A percentile compares a stretch with the other conserved stretches of the same genome.
Evolutionary conservation across 2,888 invertebrate genomes (phyloP).

Genomic region (Thysanoteuthis rhombus): DNA sequence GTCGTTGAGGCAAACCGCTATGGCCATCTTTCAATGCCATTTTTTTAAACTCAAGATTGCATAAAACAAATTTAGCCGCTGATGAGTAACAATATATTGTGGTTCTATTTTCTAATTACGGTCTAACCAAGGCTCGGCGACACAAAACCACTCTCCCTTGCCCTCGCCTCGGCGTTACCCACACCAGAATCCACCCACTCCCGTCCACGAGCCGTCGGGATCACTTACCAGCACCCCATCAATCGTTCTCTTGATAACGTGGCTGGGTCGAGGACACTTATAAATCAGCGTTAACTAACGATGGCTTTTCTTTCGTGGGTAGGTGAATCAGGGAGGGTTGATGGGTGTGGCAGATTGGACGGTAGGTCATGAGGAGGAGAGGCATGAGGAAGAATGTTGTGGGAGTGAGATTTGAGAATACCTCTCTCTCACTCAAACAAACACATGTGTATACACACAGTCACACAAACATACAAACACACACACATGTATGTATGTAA

Average conservation of each 20-base stretch:
- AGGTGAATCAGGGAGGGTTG: not conserved
- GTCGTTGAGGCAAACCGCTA: not conserved
- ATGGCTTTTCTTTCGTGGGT: not conserved
- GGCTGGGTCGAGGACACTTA: not conserved
- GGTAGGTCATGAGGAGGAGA: not conserved
- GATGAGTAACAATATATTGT: not conserved
- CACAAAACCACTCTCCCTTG: not conserved
- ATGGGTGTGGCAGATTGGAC: not conserved
- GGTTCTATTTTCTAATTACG: not conserved
- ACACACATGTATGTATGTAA: not conserved
- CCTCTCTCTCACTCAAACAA: not conserved
- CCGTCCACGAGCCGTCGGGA: not conserved
- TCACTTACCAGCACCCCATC: slow-evolving; percentile 12
- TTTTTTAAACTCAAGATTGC: not conserved
- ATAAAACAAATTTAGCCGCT: not conserved
- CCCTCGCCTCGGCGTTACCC: not conserved
- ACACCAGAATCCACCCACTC: not conserved
- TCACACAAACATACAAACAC: not conserved
- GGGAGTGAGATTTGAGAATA: not conserved
- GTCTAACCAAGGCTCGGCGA: not conserved
- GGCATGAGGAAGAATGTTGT: not conserved
- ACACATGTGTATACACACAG: not conserved
- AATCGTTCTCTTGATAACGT: not conserved
- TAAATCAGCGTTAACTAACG: not conserved
- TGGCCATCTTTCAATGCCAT: not conserved